A percentile compares a stretch with the other conserved stretches of the same genome.
These are phyloP conservation scores for Patella caerulea DNA, from an alignment of 2,888 invertebrate genomes.

Conservation along the genomic window DNA sequence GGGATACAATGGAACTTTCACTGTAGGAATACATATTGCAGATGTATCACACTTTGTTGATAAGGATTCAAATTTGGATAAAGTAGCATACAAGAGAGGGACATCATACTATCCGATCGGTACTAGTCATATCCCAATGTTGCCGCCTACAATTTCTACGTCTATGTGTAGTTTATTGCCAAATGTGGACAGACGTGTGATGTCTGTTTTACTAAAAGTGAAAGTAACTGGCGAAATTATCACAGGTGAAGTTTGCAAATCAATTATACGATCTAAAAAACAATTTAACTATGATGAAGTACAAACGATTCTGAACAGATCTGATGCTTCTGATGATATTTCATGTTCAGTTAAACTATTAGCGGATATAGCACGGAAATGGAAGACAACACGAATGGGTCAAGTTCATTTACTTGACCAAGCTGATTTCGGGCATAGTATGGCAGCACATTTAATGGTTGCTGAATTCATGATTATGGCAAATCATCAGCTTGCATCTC, in stretches of 20 bases:
- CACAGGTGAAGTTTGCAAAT: slow-evolving; percentile 25
- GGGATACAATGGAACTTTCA: slow-evolving; percentile 21
- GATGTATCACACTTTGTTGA: slow-evolving; percentile 45
- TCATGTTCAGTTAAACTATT: slow-evolving; percentile 33
- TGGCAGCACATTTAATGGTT: slow-evolving; percentile 53
- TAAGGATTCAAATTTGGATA: slow-evolving; percentile 41
- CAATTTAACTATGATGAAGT: slow-evolving; percentile 46
- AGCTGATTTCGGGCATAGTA: slow-evolving; percentile 39
- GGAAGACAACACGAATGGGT: slow-evolving; percentile 57
- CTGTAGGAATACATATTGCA: slow-evolving; percentile 51
- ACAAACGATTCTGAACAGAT: slow-evolving; percentile 40
- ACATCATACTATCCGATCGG: slow-evolving; percentile 42
- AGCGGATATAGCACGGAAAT: slow-evolving; percentile 51
- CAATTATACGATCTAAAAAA: slow-evolving; percentile 37
- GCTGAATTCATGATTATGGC: slow-evolving; percentile 63
- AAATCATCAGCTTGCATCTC: slow-evolving; percentile 55
- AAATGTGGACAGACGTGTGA: slow-evolving; percentile 38
- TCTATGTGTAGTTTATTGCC: slow-evolving; percentile 47
- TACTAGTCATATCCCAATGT: slow-evolving; percentile 40
- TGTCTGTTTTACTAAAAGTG: slow-evolving; percentile 49
- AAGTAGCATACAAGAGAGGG: slow-evolving; percentile 45
- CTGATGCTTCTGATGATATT: slow-evolving; percentile 1
- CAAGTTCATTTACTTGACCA: slow-evolving; percentile 53
- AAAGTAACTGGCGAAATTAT: slow-evolving; percentile 34
- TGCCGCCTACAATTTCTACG: slow-evolving; percentile 51